A percentile compares a stretch with the other conserved stretches of the same genome.
These are phyloP conservation scores for Sebastes nivosus DNA, from an alignment of 2,797 vertebrate species.

Conservation along the genomic window DNA sequence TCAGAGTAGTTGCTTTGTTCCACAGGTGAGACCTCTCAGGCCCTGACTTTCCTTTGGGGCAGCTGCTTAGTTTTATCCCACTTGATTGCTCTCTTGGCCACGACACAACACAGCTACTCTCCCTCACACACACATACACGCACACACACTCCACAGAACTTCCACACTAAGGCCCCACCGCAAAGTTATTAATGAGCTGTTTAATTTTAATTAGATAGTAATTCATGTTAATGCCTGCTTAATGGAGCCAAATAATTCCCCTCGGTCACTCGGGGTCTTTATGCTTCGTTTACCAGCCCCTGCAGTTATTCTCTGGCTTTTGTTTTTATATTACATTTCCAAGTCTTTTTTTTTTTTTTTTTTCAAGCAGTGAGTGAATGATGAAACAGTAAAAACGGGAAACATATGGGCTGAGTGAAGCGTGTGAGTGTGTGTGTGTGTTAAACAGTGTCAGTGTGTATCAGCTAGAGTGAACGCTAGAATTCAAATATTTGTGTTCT, in stretches of 20 bases:
- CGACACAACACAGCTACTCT: constrained; percentile 59
- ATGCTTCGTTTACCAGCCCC: constrained; percentile 81
- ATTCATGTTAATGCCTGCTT: constrained; percentile 88
- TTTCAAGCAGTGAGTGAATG: constrained; percentile 59
- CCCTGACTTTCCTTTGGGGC: constrained; percentile 59
- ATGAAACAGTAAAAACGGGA: constrained; percentile 63
- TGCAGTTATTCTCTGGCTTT: constrained; percentile 79
- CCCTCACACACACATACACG: constrained; percentile 30
- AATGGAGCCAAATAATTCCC: constrained; percentile 85
- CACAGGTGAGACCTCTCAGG: constrained; percentile 66
- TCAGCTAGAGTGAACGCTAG: constrained; percentile 7
- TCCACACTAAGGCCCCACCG: constrained; percentile 77
- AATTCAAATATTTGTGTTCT: constrained; percentile 11
- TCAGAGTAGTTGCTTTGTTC: constrained; percentile 37
- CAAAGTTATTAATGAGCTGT: constrained; percentile 87
- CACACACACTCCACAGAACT: constrained; percentile 72
- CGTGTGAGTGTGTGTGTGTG: constrained; percentile 18
- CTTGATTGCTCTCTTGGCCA: constrained; percentile 75
- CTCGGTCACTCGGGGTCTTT: constrained; percentile 81
- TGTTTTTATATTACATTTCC: constrained; percentile 81
- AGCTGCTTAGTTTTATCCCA: constrained; percentile 70
- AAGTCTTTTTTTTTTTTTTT: constrained; percentile 45
- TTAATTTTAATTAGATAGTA: constrained; percentile 88
- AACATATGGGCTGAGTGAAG: constrained; percentile 66
- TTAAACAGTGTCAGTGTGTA: constrained; percentile 2